These are phyloP conservation scores for Ophioderma brevispina DNA, from an alignment of 35 echinoderm and acorn worm species.

Conservation along the genomic window DNA sequence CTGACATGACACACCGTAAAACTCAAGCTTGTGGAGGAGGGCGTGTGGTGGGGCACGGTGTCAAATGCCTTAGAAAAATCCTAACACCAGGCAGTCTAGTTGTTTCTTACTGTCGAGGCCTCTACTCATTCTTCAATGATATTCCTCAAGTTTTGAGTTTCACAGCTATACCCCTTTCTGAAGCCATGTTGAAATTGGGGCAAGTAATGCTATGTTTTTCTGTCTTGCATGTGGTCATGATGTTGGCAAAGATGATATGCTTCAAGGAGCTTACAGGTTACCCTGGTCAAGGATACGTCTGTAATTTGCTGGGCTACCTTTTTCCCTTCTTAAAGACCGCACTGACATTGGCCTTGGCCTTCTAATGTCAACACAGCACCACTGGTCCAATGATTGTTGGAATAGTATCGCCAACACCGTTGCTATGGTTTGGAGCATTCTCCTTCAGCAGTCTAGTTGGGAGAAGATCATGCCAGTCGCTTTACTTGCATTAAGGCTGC, in stretches of 20 bases:
- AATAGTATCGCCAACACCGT: slow-evolving; percentile 36
- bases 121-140: slow-evolving; percentile 8
- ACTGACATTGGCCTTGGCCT: slow-evolving; percentile 41
- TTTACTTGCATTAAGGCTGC: slow-evolving; percentile 14
- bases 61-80: too few relatives aligned
- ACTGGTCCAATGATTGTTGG: slow-evolving; percentile 33
- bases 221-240: slow-evolving; percentile 35
- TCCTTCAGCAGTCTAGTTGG: slow-evolving; percentile 35
- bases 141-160: slow-evolving; percentile 24
- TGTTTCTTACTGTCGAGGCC: slow-evolving; percentile 10
- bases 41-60: too few relatives aligned
- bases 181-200: slow-evolving; percentile 37
- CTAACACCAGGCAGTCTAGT: slow-evolving; percentile 3
- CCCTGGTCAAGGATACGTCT: slow-evolving; percentile 35
- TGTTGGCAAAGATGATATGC: slow-evolving; percentile 22
- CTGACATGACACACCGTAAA: too few relatives aligned
- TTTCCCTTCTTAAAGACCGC: slow-evolving; percentile 48
- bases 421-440: not conserved
- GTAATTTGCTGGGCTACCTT: slow-evolving; percentile 7
- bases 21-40: too few relatives aligned
- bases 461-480: slow-evolving; percentile 33
- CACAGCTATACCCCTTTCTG: slow-evolving; percentile 32
- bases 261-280: slow-evolving; percentile 39
- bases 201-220: slow-evolving; percentile 21
- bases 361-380: slow-evolving; percentile 12